Evolutionary conservation across 2,797 vertebrate species (phyloP).

Genomic region (Rallus crepitans): DNA sequence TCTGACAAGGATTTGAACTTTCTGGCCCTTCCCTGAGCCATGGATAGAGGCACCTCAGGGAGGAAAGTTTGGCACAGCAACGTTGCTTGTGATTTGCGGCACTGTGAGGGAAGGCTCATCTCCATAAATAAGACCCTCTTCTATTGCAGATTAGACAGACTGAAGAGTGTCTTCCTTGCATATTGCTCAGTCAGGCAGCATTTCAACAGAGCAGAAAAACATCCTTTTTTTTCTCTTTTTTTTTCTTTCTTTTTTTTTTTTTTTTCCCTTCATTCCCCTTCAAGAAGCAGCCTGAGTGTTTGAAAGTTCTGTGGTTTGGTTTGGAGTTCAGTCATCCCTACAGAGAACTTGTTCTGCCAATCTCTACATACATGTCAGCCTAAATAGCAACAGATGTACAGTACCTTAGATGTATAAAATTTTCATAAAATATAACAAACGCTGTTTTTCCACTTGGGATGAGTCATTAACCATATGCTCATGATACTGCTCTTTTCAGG

Average conservation of each 20-base stretch:
- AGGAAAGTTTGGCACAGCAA: neutral
- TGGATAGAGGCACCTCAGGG: neutral
- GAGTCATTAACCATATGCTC: slow-evolving; percentile 85
- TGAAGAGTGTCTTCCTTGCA: slow-evolving; percentile 52
- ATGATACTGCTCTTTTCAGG: slow-evolving; percentile 71
- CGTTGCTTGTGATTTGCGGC: neutral
- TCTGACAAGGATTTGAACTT: neutral
- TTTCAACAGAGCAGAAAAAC: slow-evolving; percentile 76
- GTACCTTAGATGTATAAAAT: slow-evolving; percentile 82
- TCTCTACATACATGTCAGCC: slow-evolving; percentile 85
- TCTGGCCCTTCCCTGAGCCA: neutral
- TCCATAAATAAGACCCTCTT: slow-evolving; percentile 36
- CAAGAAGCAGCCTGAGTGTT: slow-evolving; percentile 77
- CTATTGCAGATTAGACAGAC: slow-evolving; percentile 2
- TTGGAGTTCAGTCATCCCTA: slow-evolving; percentile 83
- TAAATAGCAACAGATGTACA: slow-evolving; percentile 86
- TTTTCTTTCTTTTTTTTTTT: neutral
- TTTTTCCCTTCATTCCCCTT: slow-evolving; percentile 35
- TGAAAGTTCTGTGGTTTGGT: slow-evolving; percentile 84
- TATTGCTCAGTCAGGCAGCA: slow-evolving; percentile 71
- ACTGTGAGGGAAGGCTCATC: neutral
- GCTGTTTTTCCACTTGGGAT: slow-evolving; percentile 83
- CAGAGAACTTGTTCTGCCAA: slow-evolving; percentile 83
- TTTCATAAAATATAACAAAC: slow-evolving; percentile 82
- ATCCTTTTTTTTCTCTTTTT: slow-evolving; percentile 14